phyloP scores from a whole-genome alignment of 2,797 vertebrate genomes.

The Simalia tracyae region DNA sequence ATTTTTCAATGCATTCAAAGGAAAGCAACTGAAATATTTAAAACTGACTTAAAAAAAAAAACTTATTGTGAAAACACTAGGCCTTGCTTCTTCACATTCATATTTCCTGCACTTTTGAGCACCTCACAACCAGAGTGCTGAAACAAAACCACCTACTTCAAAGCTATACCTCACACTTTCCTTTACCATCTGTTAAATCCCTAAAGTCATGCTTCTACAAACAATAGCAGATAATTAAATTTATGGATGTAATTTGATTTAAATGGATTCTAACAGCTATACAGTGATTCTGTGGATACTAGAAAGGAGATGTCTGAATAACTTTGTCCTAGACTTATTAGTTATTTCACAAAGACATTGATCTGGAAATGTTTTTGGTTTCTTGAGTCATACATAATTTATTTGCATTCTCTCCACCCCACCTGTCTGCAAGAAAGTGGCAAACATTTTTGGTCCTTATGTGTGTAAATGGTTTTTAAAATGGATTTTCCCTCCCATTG shows the following conservation, averaged over 20 bases:
- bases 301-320: not conserved
- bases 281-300: not conserved
- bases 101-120: slow-evolving; percentile 37
- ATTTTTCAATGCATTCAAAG: slow-evolving; percentile 12
- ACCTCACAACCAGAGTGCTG: slow-evolving; percentile 36
- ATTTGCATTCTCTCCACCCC: not conserved
- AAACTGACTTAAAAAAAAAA: not conserved
- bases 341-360: slow-evolving; percentile 25
- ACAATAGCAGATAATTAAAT: slow-evolving; percentile 59
- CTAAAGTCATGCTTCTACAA: slow-evolving; percentile 48
- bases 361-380: slow-evolving; percentile 28
- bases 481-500: not conserved
- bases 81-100: not conserved
- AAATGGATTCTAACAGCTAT: slow-evolving; percentile 52
- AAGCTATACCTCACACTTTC: slow-evolving; percentile 47
- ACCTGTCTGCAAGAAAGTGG: not conserved
- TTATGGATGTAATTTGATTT: slow-evolving; percentile 64
- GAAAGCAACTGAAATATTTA: slow-evolving; percentile 18
- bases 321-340: not conserved
- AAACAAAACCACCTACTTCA: slow-evolving; percentile 49
- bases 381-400: not conserved
- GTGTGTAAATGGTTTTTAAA: not conserved
- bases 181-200: slow-evolving; percentile 55
- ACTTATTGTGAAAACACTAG: slow-evolving; percentile 2
- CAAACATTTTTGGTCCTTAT: not conserved